A percentile compares a stretch with the other conserved stretches of the same genome.
phyloP scores from a whole-genome alignment of 2,113 vertebrate genomes.

The Marcusenius ussheri region DNA sequence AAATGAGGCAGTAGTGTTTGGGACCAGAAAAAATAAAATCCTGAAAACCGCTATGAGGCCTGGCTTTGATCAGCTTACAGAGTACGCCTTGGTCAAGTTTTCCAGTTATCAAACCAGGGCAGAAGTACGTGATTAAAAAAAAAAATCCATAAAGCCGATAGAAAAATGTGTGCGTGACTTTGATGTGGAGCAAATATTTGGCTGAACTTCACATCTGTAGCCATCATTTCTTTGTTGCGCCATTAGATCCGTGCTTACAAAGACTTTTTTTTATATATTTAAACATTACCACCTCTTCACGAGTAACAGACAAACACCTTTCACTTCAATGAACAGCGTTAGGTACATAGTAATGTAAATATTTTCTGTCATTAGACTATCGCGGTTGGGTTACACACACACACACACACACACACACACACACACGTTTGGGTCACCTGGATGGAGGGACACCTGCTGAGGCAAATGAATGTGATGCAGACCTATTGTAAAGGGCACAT shows the following conservation, averaged over 20 bases:
- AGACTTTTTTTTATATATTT: background rate
- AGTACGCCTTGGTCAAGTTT: constrained; percentile 56
- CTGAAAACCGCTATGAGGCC: background rate
- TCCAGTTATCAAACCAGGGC: constrained; percentile 47
- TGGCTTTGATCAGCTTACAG: constrained; percentile 24
- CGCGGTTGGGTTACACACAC: background rate
- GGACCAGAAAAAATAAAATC: constrained; percentile 9
- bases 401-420: background rate
- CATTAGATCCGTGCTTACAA: background rate
- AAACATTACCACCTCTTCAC: background rate
- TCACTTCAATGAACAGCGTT: background rate
- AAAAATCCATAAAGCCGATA: constrained; percentile 42
- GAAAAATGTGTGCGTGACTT: constrained; percentile 29
- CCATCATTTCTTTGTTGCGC: constrained; percentile 22
- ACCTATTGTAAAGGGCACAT: background rate
- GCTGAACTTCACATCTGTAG: constrained; percentile 30
- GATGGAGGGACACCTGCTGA: background rate
- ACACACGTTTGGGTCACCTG: background rate
- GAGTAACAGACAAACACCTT: background rate
- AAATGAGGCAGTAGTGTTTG: constrained; percentile 29
- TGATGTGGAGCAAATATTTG: constrained; percentile 31
- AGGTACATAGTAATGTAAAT: background rate
- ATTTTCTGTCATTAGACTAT: background rate
- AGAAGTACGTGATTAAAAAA: constrained; percentile 35
- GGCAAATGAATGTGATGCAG: background rate